Base-by-base conservation (phyloP, 53 echinoderm and acorn worm species). In the Holothuria leucospilota region DNA sequence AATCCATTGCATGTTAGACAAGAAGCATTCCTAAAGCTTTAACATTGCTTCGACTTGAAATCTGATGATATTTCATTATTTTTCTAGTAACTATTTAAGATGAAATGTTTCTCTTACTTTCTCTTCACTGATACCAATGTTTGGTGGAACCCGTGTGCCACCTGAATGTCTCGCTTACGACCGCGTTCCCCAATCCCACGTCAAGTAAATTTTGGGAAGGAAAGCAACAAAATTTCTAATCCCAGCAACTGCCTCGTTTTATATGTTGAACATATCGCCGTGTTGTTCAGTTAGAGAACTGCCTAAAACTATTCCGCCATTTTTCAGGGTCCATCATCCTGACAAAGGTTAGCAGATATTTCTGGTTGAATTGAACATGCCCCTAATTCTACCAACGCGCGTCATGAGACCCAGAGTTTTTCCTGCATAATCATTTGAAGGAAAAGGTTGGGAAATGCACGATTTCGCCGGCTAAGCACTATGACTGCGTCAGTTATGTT, bases 221-320 rank as follows among this genome's bases (percentile, higher is more conserved):
- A 78, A 78, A 56, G 78, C 78, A 21, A 53, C 71, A 16, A 78
- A 78, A 46, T 56, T 56, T 25, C 2, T 28, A 56, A 56, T 75
- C 59, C 78, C 13, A 56, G 59, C 78, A 46, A 46, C 46, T 78
- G 46, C 51, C 20, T 49, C 24, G 41, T 68, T 40, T 25, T 29
- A 56, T 16, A 29, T 59, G 29, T 59, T 28, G 20, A 56, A 78
- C 78, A 28, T 41, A 24, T 25, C 29, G 59, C 46, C 29, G 56
- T 78, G 78, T 56, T 82, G 64, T 82, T 63, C 26, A 20, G 21
- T 29, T 38, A 27, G 12, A 82, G 65, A 82, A 63, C 65, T 64
- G 63, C 65, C 82, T 38, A 82, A 30, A 62, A 82, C 65, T 61
- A 41, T 82, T 82, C 82, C 82, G 82, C 82, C 82, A 82, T 82